phyloP scores from a whole-genome alignment of 2,797 vertebrate species.

The Aphelocoma californica region DNA sequence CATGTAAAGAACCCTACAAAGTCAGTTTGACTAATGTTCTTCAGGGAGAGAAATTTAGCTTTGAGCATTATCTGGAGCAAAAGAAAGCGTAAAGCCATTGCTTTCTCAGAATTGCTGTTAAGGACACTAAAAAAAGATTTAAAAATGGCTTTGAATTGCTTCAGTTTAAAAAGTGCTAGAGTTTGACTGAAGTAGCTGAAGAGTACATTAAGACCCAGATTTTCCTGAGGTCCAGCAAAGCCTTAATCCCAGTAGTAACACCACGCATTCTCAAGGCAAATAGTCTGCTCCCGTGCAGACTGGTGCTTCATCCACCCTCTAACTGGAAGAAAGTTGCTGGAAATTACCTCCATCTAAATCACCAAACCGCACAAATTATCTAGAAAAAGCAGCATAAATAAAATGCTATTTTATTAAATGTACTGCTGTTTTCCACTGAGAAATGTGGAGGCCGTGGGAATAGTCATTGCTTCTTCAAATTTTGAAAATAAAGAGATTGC shows the following conservation, averaged over 20 bases:
- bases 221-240: constrained; percentile 1
- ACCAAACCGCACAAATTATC: not conserved
- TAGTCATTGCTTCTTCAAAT: not conserved
- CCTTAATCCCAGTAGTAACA: not conserved
- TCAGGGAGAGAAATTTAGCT: constrained; percentile 41
- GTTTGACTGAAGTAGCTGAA: constrained; percentile 22
- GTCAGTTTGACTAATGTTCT: constrained; percentile 52
- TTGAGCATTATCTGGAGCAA: constrained; percentile 30
- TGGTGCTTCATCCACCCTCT: not conserved
- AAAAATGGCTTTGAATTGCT: constrained; percentile 46
- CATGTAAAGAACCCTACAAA: constrained; percentile 32
- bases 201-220: constrained; percentile 33
- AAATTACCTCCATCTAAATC: not conserved
- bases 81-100: constrained; percentile 38
- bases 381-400: not conserved
- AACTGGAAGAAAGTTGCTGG: not conserved
- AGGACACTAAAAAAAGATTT: constrained; percentile 41
- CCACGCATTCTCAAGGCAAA: not conserved
- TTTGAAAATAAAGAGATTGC: constrained; percentile 19
- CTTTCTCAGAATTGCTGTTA: constrained; percentile 37
- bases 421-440: not conserved
- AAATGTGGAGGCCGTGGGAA: not conserved
- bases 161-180: not conserved
- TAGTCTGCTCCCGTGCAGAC: not conserved
- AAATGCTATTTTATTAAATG: not conserved